A percentile compares a stretch with the other conserved stretches of the same genome.
Evolutionary conservation across 2,113 vertebrate species (phyloP).

Genomic region (Rhizomys pruinosus): DNA sequence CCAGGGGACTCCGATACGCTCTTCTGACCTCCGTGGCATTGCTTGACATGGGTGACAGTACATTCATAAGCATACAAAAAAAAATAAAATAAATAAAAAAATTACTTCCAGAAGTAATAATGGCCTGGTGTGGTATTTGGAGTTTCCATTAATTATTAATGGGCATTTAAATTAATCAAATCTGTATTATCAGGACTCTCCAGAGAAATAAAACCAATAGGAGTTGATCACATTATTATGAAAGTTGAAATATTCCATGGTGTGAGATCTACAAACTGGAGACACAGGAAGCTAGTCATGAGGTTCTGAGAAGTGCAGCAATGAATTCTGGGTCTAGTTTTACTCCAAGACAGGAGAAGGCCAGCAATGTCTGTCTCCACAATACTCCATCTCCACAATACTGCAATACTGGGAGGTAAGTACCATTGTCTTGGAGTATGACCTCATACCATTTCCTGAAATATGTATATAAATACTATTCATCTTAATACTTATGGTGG

Average conservation of each 20-base stretch:
- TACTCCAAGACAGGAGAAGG: not conserved
- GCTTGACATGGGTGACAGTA: too few relatives aligned
- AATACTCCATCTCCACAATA: not conserved
- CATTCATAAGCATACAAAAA: too few relatives aligned
- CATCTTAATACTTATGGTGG: too few relatives aligned
- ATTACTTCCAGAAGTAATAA: not conserved
- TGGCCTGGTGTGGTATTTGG: not conserved
- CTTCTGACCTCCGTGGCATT: too few relatives aligned
- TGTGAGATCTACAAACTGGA: not conserved
- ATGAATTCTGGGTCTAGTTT: not conserved
- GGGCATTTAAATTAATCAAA: slow-evolving; percentile 26
- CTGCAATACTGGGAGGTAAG: not conserved
- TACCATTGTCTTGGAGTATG: not conserved
- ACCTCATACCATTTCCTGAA: not conserved
- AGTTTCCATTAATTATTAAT: slow-evolving; percentile 24
- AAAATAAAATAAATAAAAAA: too few relatives aligned
- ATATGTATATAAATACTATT: not conserved
- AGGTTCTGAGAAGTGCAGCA: not conserved
- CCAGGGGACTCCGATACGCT: too few relatives aligned
- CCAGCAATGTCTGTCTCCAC: not conserved
- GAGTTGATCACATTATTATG: not conserved
- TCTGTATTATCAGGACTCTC: not conserved
- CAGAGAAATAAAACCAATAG: not conserved
- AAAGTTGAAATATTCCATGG: not conserved
- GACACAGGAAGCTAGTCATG: not conserved